These are phyloP conservation scores for Agrotis ipsilon DNA, from an alignment of 2,888 invertebrate genomes.

Conservation along the genomic window DNA sequence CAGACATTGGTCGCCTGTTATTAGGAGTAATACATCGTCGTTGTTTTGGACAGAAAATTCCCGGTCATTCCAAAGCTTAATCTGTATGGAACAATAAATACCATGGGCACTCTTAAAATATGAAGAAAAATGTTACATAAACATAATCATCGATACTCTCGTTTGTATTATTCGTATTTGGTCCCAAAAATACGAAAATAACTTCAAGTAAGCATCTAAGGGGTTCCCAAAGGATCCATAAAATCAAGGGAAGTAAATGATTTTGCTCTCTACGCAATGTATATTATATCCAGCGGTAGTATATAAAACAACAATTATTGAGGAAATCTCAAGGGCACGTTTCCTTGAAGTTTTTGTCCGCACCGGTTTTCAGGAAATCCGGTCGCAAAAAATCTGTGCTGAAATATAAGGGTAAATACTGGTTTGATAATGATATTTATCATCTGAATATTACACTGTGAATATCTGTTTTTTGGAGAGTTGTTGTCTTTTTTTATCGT, in stretches of 20 bases:
- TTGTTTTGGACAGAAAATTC: too few relatives aligned
- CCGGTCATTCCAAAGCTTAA: neutral
- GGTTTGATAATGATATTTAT: too few relatives aligned
- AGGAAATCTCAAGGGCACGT: constrained; percentile 45
- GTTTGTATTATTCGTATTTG: neutral
- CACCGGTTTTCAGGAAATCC: constrained; percentile 41
- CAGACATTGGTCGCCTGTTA: too few relatives aligned
- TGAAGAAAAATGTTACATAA: neutral
- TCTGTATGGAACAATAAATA: neutral
- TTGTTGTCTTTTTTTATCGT: too few relatives aligned
- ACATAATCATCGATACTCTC: neutral
- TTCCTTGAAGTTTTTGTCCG: constrained; percentile 30
- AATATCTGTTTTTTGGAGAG: too few relatives aligned
- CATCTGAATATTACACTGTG: too few relatives aligned
- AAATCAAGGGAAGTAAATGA: constrained; percentile 54
- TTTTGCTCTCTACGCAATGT: constrained; percentile 24
- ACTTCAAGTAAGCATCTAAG: constrained; percentile 29
- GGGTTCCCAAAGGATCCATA: constrained; percentile 22
- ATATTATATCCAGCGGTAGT: constrained; percentile 23
- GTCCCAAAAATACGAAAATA: constrained; percentile 16
- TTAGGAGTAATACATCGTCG: too few relatives aligned
- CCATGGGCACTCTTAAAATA: neutral
- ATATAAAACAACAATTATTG: constrained; percentile 33
- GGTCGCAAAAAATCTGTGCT: constrained; percentile 19
- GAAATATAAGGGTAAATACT: constrained; percentile 2